phyloP scores from a whole-genome alignment of 1,140 invertebrate genomes.

The Lepidotrigona ventralis region DNA sequence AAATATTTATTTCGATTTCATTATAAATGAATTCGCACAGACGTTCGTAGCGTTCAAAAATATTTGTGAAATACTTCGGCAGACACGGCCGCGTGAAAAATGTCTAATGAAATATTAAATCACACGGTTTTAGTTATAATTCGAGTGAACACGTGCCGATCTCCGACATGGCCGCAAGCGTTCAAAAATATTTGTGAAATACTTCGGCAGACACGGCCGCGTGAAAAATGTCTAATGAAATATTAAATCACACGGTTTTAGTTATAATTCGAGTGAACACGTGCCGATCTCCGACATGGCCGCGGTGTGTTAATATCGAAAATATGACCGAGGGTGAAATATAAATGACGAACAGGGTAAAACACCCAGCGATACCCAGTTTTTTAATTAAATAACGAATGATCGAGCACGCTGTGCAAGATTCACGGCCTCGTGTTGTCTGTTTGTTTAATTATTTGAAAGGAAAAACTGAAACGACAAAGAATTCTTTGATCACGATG shows the following conservation, averaged over 20 bases:
- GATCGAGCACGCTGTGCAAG: neutral
- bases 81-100: neutral
- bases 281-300: conserved; percentile 18
- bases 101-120: conserved; percentile 14
- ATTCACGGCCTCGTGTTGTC: neutral
- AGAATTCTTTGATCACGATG: neutral
- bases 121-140: neutral
- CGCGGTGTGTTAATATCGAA: conserved; percentile 41
- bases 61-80: neutral
- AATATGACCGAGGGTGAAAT: conserved; percentile 31
- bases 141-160: conserved; percentile 33
- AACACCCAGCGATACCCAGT: neutral
- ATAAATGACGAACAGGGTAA: conserved; percentile 25
- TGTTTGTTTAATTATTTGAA: neutral
- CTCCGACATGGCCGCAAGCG: neutral
- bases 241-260: conserved; percentile 3
- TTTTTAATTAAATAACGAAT: conserved; percentile 43
- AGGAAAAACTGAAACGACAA: neutral
- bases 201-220: neutral
- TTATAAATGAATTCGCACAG: neutral
- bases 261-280: conserved; percentile 28
- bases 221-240: neutral
- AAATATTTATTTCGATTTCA: neutral
- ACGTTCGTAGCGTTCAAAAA: neutral
- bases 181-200: neutral